Percentiles rank a stretch among this genome's conserved stretches.
Evolutionary conservation across 2,113 vertebrate genomes (phyloP).

Genomic region (Sylvicapra grimmia): DNA sequence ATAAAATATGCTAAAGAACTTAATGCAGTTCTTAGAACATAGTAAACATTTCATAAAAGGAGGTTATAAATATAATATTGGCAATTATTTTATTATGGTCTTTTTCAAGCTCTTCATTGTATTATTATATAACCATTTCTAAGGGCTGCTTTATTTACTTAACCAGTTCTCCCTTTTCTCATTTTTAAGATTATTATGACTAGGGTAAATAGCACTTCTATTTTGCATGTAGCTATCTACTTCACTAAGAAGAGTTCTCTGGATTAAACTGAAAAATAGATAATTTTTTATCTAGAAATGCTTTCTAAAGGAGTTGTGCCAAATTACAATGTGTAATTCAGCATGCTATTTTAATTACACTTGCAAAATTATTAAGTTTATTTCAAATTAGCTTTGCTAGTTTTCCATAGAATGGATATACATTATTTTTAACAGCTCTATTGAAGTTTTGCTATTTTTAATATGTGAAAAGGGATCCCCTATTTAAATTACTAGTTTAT

Average conservation of each 20-base stretch:
- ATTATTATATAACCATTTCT: not conserved
- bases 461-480: not conserved
- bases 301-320: conserved; percentile 10
- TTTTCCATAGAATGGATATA: not conserved
- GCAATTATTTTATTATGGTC: not conserved
- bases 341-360: not conserved
- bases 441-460: conserved; percentile 40
- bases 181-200: not conserved
- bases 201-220: not conserved
- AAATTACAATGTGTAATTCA: not conserved
- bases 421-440: conserved; percentile 5
- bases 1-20: not conserved
- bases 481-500: conserved; percentile 40
- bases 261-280: conserved; percentile 29
- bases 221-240: not conserved
- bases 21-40: not conserved
- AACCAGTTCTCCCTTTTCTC: not conserved
- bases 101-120: not conserved
- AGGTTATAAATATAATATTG: conserved; percentile 30
- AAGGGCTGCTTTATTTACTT: not conserved
- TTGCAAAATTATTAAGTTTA: conserved; percentile 5
- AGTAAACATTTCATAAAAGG: conserved; percentile 12
- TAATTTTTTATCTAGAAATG: not conserved
- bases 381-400: conserved; percentile 54
- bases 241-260: not conserved